Evolutionary conservation across 92 coral and sea anemone genomes (phyloP).

Genomic region (Epizoanthus rinbou): DNA sequence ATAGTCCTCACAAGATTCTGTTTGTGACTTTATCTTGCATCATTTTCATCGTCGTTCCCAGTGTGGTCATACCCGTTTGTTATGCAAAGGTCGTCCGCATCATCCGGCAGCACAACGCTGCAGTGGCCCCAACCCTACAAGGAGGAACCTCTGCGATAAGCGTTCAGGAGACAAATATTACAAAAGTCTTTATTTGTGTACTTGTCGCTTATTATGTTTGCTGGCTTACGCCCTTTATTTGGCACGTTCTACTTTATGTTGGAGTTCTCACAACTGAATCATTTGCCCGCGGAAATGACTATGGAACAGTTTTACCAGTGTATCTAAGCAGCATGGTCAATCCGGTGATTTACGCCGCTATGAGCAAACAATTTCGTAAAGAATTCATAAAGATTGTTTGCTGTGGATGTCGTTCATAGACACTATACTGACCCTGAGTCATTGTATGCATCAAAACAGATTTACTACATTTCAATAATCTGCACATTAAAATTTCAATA

Average conservation of each 20-base stretch:
- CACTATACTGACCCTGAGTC: too few species aligned
- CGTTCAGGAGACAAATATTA: conserved; percentile 2
- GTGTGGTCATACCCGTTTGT: conserved; percentile 8
- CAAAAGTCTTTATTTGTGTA: conserved; percentile 8
- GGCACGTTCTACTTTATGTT: conserved; percentile 9
- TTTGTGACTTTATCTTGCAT: background rate
- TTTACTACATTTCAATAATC: too few species aligned
- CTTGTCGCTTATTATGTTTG: conserved; percentile 19
- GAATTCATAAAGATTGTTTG: conserved; percentile 11
- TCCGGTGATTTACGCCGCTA: conserved; percentile 26
- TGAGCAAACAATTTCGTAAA: conserved; percentile 25
- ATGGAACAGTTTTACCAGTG: background rate
- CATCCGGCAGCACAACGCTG: conserved; percentile 7
- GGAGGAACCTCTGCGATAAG: background rate
- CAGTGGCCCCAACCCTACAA: conserved; percentile 8
- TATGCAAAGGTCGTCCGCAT: conserved; percentile 11
- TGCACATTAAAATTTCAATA: too few species aligned
- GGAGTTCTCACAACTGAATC: background rate
- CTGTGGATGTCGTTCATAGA: background rate
- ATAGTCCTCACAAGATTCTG: background rate
- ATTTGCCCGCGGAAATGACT: background rate
- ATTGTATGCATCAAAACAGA: too few species aligned
- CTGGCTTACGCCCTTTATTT: conserved; percentile 28
- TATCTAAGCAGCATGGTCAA: conserved; percentile 29
- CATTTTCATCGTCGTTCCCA: background rate